Base-by-base conservation (phyloP, 2,113 vertebrate species). In the Oncorhynchus keta region DNA sequence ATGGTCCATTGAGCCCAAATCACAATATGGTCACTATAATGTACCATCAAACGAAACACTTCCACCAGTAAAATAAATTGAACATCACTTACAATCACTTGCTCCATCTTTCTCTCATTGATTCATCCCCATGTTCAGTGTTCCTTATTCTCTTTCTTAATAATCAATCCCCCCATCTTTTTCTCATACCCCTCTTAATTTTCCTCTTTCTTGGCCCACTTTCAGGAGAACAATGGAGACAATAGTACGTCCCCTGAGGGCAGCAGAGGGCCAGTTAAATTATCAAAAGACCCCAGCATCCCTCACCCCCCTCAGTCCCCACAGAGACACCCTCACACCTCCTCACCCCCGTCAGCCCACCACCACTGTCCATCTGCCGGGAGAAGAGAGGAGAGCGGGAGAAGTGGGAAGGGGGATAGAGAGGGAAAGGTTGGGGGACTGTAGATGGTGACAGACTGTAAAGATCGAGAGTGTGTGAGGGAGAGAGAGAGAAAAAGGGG, bases 331-430 rank as follows among this genome's bases (percentile, higher is more conserved):
- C 74, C 74, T 78, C 30, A 72, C 72, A 80, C 51, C 78, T 18
- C 14, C 14, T 32, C 24, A 68, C 24, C 28, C 32, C 18, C 20
- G 18, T 55, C 51, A 55, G 51, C 12, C 13, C 51, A 24, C 73
- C 73, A 78, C 80, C 87, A 83, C 75, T 89, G 77, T 78, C 91
- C 92, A 92, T 93, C 92, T 93, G 92, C 88, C 85, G 81, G 83
- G 81, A 78, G 59, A 82, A 73, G 81, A 84, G 85, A 81, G 79
- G 39, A 75, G 26, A 55, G 72, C 49, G 65, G 66, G 67, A 77
- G 77, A 30, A 39, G 32, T 22, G 65, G 61, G 73, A 57, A 72
- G 64, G 16, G 64, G n/a, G 81, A 81, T 78, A 75, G 81, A 82
- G 84, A 82, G 30, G 57, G 55, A 70, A 39, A 59, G 57, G 64